Evolutionary conservation across 2,113 vertebrate genomes (phyloP).

Genomic region (Cynocephalus volans): DNA sequence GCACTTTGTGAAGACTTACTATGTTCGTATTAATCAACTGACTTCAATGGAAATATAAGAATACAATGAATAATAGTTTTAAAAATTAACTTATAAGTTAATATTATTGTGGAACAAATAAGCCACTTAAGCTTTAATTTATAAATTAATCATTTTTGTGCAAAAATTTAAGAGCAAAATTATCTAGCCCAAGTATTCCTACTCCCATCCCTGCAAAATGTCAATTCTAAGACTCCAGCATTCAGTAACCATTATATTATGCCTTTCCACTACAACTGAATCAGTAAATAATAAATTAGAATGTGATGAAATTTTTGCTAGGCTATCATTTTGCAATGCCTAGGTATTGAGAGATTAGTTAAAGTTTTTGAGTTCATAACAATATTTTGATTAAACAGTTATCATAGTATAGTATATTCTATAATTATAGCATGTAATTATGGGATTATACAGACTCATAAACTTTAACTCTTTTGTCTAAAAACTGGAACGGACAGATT

Average conservation of each 20-base stretch:
- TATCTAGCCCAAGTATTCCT: background rate
- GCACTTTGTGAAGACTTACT: background rate
- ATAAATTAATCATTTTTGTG: background rate
- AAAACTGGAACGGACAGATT: background rate
- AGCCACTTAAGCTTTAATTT: background rate
- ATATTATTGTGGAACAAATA: background rate
- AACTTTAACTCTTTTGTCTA: background rate
- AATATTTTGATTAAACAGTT: background rate
- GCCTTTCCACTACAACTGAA: background rate
- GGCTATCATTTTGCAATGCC: background rate
- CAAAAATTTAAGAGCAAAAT: background rate
- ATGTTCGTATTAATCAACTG: background rate
- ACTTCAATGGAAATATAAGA: slow-evolving; percentile 12
- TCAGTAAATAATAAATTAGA: background rate
- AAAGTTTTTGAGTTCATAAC: background rate
- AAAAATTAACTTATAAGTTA: background rate
- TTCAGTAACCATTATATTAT: background rate
- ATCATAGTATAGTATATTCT: background rate
- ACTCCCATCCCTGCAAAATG: background rate
- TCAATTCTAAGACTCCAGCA: background rate
- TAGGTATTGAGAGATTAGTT: background rate
- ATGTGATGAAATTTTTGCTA: background rate
- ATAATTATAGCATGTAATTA: background rate
- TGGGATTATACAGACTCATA: background rate
- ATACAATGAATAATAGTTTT: background rate